Percentiles rank a stretch among this genome's conserved stretches.
Conservation (phyloP, 2,888 invertebrate genomes). For the Odontomyia ornata region DNA sequence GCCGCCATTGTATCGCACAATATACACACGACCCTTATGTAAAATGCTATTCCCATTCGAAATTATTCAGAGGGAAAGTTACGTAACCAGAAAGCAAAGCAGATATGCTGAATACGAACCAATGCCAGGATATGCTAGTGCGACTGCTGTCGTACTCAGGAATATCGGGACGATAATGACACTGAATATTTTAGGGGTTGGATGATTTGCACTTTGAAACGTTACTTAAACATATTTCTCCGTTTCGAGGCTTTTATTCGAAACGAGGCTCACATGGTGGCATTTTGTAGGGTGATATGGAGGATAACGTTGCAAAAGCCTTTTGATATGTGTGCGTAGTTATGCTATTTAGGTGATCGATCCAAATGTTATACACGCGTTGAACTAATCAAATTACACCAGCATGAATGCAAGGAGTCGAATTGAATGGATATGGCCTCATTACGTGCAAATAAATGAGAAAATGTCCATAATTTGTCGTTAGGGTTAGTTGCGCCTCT, state of each 20-base stretch:
- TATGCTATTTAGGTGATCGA: conserved; percentile 44
- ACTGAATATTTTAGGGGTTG: conserved; percentile 15
- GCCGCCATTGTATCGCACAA: conserved; percentile 40
- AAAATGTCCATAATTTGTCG: too few relatives aligned
- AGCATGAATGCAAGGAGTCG: not conserved
- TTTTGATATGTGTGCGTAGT: conserved; percentile 29
- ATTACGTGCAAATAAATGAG: not conserved
- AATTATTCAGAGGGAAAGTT: conserved; percentile 24
- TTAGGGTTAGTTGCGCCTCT: too few relatives aligned
- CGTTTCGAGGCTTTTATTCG: conserved; percentile 32
- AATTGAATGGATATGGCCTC: conserved; percentile 2
- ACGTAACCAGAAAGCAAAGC: conserved; percentile 21
- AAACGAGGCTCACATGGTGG: not conserved
- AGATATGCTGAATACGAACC: conserved; percentile 23
- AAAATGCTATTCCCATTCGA: conserved; percentile 24
- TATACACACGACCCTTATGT: conserved; percentile 25
- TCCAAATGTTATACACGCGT: conserved; percentile 29
- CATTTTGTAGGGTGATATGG: conserved; percentile 29
- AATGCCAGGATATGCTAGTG: conserved; percentile 14
- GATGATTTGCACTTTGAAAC: conserved; percentile 4
- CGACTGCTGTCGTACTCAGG: not conserved
- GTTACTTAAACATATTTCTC: conserved; percentile 38
- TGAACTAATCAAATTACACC: conserved; percentile 33
- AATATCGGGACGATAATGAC: not conserved
- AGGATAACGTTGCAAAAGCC: conserved; percentile 35